Percentiles rank a stretch among this genome's conserved stretches.
These are phyloP conservation scores for Caenorhabditis wallacei DNA, from an alignment of 2,888 invertebrate species.

Conservation along the genomic window DNA sequence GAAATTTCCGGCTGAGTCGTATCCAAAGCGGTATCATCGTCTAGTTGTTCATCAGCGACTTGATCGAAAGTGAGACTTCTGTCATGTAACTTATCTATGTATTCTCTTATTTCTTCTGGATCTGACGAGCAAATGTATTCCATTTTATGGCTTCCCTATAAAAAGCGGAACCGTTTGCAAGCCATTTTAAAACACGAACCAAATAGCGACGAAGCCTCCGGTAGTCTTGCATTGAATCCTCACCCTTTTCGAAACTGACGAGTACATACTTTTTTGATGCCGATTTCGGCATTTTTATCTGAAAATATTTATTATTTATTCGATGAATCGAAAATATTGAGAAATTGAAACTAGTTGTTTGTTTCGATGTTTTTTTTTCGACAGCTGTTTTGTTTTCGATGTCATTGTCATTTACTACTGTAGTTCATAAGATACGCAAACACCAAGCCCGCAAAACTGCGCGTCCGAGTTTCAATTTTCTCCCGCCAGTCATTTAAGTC, in stretches of 20 bases:
- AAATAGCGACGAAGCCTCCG: constrained; percentile 52
- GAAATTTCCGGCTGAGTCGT: neutral
- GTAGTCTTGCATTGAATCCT: neutral
- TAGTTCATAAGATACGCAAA: neutral
- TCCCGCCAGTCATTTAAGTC: neutral
- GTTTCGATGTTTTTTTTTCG: too few species aligned
- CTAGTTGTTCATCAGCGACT: neutral
- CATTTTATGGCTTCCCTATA: constrained; percentile 22
- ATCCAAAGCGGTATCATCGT: neutral
- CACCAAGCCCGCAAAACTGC: constrained; percentile 15
- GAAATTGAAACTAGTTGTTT: neutral
- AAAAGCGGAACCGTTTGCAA: constrained; percentile 6
- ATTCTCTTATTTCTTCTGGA: constrained; percentile 35
- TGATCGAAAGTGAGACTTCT: neutral
- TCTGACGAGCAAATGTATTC: constrained; percentile 17
- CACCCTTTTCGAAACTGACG: constrained; percentile 24
- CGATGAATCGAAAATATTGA: neutral
- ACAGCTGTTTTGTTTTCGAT: neutral
- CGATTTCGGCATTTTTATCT: constrained; percentile 32
- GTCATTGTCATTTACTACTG: constrained; percentile 4
- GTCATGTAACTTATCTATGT: constrained; percentile 17
- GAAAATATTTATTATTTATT: too few species aligned
- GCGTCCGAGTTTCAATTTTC: neutral
- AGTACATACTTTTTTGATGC: constrained; percentile 19
- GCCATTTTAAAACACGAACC: constrained; percentile 41